Evolutionary conservation across 2,113 vertebrate species (phyloP).

Genomic region (Cottus gobio): DNA sequence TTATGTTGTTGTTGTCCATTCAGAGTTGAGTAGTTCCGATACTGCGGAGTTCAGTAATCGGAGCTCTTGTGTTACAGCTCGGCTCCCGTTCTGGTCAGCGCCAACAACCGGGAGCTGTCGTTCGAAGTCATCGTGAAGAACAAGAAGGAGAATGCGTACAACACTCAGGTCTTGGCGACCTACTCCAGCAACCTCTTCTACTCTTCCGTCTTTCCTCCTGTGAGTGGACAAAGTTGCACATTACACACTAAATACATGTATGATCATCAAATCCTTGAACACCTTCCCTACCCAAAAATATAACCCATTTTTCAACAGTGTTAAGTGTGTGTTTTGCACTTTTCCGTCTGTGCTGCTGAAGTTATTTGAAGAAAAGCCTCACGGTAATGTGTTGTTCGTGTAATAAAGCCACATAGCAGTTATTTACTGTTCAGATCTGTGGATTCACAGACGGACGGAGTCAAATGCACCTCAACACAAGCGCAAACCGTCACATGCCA

Average conservation of each 20-base stretch:
- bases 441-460: constrained; percentile 84
- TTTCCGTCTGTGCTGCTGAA: background rate
- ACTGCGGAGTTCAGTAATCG: constrained; percentile 22
- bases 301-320: background rate
- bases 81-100: constrained; percentile 83
- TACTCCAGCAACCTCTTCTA: constrained; percentile 92
- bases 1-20: background rate
- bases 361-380: background rate
- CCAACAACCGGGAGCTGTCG: constrained; percentile 84
- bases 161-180: constrained; percentile 82
- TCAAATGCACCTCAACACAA: constrained; percentile 85
- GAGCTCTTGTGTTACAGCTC: constrained; percentile 81
- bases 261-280: background rate
- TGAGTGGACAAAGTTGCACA: constrained; percentile 68
- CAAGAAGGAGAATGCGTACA: constrained; percentile 91
- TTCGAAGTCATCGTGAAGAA: constrained; percentile 87
- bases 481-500: constrained; percentile 84
- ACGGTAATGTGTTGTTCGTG: background rate
- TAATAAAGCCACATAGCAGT: background rate
- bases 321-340: background rate
- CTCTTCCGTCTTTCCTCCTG: constrained; percentile 83
- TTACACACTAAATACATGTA: background rate
- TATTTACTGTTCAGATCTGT: background rate
- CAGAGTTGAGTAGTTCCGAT: background rate
- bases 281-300: no score